Percentiles rank a stretch among this genome's conserved stretches.
Evolutionary conservation across 37 sponge, comb jelly and placozoan species (phyloP).

Genomic region (Ianthella basta): DNA sequence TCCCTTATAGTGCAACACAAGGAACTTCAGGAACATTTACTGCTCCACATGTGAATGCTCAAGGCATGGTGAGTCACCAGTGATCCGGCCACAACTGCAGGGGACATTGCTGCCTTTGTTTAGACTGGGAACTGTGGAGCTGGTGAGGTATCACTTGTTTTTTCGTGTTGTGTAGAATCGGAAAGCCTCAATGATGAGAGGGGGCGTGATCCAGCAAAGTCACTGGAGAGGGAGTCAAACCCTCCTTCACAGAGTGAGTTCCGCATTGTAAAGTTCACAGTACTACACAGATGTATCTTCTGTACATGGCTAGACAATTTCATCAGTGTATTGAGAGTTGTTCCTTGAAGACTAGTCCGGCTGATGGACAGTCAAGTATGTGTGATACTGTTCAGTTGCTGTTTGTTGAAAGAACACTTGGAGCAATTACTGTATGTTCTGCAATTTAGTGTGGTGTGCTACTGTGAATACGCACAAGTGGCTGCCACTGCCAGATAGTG

Average conservation of each 20-base stretch:
- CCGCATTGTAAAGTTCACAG: not conserved
- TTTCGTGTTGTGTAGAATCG: slow-evolving; percentile 39
- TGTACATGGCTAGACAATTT: not conserved
- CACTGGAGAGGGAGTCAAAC: slow-evolving; percentile 15
- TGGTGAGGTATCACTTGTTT: not conserved
- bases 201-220: not conserved
- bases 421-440: too few species aligned
- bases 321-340: too few species aligned
- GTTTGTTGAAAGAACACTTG: too few species aligned
- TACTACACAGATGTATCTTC: not conserved
- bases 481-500: too few species aligned
- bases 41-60: slow-evolving; percentile 78
- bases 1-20: slow-evolving; percentile 58
- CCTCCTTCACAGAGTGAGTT: slow-evolving; percentile 40
- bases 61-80: slow-evolving; percentile 54
- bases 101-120: not conserved
- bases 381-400: too few species aligned
- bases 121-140: not conserved
- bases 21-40: slow-evolving; percentile 61
- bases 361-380: too few species aligned
- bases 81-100: not conserved
- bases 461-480: too few species aligned
- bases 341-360: too few species aligned
- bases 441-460: too few species aligned
- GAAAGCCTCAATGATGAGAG: slow-evolving; percentile 47